Conservation (phyloP, 2,797 vertebrate species). For the Enteromius paludinosus region DNA sequence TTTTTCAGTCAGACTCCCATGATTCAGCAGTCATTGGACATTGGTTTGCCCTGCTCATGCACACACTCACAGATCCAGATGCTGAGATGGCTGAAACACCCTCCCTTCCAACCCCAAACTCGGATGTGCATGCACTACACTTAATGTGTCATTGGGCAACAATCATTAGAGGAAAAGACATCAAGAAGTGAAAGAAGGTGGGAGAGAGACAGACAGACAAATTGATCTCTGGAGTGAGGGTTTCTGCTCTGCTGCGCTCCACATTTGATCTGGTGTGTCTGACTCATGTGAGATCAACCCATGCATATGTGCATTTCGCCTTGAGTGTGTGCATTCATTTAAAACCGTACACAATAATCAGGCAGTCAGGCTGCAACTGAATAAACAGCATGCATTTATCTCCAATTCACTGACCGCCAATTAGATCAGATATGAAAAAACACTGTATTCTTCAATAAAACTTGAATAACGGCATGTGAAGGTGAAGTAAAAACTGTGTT, state of each 20-base stretch:
- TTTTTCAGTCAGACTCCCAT: conserved; percentile 54
- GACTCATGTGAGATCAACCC: conserved; percentile 39
- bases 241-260: conserved; percentile 44
- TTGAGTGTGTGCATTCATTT: conserved; percentile 35
- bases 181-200: conserved; percentile 13
- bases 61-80: conserved; percentile 15
- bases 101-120: background rate
- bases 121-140: conserved; percentile 40
- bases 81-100: conserved; percentile 19
- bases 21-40: conserved; percentile 60
- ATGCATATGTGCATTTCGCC: conserved; percentile 39
- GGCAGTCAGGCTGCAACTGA: conserved; percentile 26
- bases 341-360: conserved; percentile 31
- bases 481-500: background rate
- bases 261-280: conserved; percentile 40
- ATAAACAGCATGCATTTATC: conserved; percentile 29
- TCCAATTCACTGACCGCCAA: conserved; percentile 37
- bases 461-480: too few relatives aligned
- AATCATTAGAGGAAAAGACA: conserved; percentile 34
- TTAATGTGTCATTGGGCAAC: conserved; percentile 34
- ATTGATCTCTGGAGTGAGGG: conserved; percentile 45
- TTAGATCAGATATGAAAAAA: conserved; percentile 7
- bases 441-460: background rate
- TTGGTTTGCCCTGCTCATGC: conserved; percentile 19
- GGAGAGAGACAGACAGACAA: conserved; percentile 28